These are phyloP conservation scores for Eupithecia insigniata DNA, from an alignment of 2,888 invertebrate genomes.

Conservation along the genomic window DNA sequence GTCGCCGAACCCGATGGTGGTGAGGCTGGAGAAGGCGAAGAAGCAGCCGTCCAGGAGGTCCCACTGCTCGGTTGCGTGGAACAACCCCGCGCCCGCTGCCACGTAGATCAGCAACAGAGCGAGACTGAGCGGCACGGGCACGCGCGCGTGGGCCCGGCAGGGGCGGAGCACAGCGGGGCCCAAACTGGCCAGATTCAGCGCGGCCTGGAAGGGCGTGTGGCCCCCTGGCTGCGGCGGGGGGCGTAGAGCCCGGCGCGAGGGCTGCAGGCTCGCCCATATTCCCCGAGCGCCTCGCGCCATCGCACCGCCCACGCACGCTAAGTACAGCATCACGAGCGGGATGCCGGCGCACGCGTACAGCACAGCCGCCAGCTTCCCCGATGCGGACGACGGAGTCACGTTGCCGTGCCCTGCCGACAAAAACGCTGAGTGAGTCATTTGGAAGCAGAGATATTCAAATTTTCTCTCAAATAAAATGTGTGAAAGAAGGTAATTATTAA, in stretches of 20 bases:
- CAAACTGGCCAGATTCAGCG: conserved; percentile 67
- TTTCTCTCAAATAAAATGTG: background rate
- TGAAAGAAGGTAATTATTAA: background rate
- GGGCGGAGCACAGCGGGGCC: conserved; percentile 59
- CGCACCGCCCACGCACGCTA: conserved; percentile 94
- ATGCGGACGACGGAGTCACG: conserved; percentile 91
- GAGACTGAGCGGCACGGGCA: conserved; percentile 94
- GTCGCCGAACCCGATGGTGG: conserved; percentile 94
- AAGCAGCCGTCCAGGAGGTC: conserved; percentile 93
- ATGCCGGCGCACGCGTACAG: conserved; percentile 94
- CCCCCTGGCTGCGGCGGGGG: background rate
- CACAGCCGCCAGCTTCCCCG: conserved; percentile 92
- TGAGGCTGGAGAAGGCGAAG: conserved; percentile 91
- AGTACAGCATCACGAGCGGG: conserved; percentile 93
- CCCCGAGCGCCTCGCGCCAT: conserved; percentile 91
- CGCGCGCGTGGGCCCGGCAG: conserved; percentile 87
- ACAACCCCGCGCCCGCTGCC: conserved; percentile 94
- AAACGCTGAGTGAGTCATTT: background rate
- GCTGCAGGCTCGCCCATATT: conserved; percentile 85
- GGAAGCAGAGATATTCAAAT: background rate
- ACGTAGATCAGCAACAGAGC: conserved; percentile 94
- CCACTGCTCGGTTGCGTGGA: conserved; percentile 96
- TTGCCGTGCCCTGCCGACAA: conserved; percentile 91
- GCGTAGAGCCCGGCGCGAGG: conserved; percentile 33
- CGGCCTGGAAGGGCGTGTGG: conserved; percentile 75